Percentiles rank a stretch among this genome's conserved stretches.
phyloP scores from a whole-genome alignment of 53 echinoderm and acorn worm genomes.

The Holothuria leucospilota region DNA sequence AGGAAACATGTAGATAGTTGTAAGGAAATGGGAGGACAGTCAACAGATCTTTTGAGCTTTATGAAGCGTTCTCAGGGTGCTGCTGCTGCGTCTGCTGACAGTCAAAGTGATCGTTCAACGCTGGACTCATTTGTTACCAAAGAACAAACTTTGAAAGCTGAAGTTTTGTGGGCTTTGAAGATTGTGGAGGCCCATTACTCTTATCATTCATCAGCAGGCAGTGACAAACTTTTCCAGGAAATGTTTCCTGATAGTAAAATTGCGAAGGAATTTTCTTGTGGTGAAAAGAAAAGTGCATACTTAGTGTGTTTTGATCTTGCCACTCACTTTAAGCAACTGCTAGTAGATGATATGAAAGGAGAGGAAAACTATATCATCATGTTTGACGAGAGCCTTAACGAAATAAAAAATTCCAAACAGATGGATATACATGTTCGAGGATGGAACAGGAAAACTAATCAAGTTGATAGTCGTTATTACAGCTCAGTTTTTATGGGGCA shows the following conservation, averaged over 20 bases:
- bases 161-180: constrained; percentile 14
- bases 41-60: too few species aligned
- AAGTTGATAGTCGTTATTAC: constrained; percentile 48
- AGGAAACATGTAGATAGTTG: background rate
- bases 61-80: background rate
- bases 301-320: constrained; percentile 49
- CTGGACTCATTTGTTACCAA: too few species aligned
- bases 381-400: background rate
- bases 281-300: constrained; percentile 45
- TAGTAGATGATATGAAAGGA: background rate
- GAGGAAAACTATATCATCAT: too few species aligned
- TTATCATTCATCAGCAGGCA: constrained; percentile 2
- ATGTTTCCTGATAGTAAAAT: constrained; percentile 67
- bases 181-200: background rate
- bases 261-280: background rate
- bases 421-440: constrained; percentile 31
- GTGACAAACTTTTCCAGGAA: constrained; percentile 37
- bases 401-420: constrained; percentile 42
- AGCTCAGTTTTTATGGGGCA: constrained; percentile 60
- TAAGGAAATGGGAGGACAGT: too few species aligned
- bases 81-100: too few species aligned
- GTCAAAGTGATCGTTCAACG: background rate
- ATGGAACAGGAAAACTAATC: constrained; percentile 29
- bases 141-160: background rate
- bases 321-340: constrained; percentile 47